Percentiles rank a stretch among this genome's conserved stretches.
These are phyloP conservation scores for Zoanthus sansibaricus DNA, from an alignment of 92 coral and sea anemone species.

Conservation along the genomic window DNA sequence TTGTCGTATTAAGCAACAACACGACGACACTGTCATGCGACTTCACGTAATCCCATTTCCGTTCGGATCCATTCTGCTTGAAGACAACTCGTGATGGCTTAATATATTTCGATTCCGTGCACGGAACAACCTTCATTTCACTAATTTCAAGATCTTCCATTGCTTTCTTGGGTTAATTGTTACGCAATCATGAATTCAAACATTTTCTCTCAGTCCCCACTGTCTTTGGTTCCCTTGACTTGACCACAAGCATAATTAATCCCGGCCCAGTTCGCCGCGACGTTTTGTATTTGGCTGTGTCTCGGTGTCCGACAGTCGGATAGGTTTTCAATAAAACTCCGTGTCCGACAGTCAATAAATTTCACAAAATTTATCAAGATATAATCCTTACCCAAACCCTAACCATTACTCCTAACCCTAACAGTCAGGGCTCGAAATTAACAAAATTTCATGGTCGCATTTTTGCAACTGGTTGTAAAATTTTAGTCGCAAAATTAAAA, in stretches of 20 bases:
- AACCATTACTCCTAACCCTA: too few relatives aligned
- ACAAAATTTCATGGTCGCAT: too few relatives aligned
- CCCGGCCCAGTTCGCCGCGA: too few relatives aligned
- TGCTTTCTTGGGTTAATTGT: neutral
- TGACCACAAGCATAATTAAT: neutral
- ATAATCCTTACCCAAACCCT: too few relatives aligned
- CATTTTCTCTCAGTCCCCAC: neutral
- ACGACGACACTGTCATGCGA: conserved; percentile 81
- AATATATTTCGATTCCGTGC: conserved; percentile 82
- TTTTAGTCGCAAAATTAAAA: too few relatives aligned
- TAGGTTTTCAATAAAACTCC: too few relatives aligned
- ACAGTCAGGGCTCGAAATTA: too few relatives aligned
- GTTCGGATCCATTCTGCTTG: conserved; percentile 79
- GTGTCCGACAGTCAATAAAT: too few relatives aligned
- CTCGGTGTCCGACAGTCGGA: too few relatives aligned
- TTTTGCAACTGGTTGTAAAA: too few relatives aligned
- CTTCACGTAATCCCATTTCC: conserved; percentile 82
- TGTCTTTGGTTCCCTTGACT: neutral
- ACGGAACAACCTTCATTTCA: conserved; percentile 90
- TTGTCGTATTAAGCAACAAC: conserved; percentile 87
- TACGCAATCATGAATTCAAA: neutral
- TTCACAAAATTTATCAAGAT: too few relatives aligned
- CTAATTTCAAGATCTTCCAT: conserved; percentile 73
- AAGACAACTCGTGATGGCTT: conserved; percentile 89
- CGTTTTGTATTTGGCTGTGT: too few relatives aligned